These are phyloP conservation scores for Calameuta filiformis DNA, from an alignment of 2,888 invertebrate species.

Conservation along the genomic window DNA sequence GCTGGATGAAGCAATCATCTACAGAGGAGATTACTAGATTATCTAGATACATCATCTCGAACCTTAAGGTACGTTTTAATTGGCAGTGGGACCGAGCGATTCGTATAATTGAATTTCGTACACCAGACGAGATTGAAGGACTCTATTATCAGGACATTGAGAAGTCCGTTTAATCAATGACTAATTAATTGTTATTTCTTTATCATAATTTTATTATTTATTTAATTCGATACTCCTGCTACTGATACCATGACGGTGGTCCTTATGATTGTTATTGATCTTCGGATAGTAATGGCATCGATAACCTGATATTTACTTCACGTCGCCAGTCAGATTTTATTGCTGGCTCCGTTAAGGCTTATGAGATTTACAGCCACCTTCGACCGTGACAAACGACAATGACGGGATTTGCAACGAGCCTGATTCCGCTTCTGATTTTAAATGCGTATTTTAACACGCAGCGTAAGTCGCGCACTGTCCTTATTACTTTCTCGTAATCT, in stretches of 20 bases:
- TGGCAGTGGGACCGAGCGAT: background rate
- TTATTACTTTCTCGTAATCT: background rate
- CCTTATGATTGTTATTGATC: background rate
- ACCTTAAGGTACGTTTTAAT: background rate
- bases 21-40: background rate
- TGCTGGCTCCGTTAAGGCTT: conserved; percentile 19
- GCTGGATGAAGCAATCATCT: conserved; percentile 23
- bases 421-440: background rate
- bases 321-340: conserved; percentile 6
- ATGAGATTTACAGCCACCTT: conserved; percentile 23
- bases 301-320: conserved; percentile 10
- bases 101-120: background rate
- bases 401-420: background rate
- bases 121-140: background rate
- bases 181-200: background rate
- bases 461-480: background rate
- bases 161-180: background rate
- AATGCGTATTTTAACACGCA: background rate
- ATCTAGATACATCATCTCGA: background rate
- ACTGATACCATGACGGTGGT: background rate
- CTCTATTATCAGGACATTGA: background rate
- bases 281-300: background rate
- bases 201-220: background rate
- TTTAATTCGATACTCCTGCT: background rate
- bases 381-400: conserved; percentile 14